These are phyloP conservation scores for Iguana delicatissima DNA, from an alignment of 2,797 vertebrate genomes.

Conservation along the genomic window DNA sequence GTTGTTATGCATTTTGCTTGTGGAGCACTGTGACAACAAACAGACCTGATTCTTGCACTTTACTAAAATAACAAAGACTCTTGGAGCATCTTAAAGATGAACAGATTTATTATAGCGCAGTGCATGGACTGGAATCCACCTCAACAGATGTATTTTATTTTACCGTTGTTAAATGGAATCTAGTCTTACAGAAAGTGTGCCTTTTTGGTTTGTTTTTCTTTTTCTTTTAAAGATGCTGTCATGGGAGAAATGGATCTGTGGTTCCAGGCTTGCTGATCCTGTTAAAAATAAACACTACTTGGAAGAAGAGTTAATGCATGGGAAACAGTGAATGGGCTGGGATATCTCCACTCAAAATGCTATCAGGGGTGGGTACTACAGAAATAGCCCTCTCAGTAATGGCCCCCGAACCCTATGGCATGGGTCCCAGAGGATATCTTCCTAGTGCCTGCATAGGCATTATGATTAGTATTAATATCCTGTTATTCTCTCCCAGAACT, in stretches of 20 bases:
- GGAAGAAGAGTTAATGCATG: background rate
- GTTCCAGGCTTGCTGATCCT: slow-evolving; percentile 21
- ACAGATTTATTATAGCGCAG: background rate
- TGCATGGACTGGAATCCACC: no score
- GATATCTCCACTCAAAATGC: background rate
- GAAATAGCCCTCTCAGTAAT: background rate
- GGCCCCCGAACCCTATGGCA: background rate
- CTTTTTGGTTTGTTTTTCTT: no score
- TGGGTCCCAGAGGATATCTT: background rate
- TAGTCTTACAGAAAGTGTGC: background rate
- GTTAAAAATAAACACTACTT: background rate
- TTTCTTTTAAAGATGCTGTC: slow-evolving; percentile 31
- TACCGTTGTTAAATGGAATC: slow-evolving; percentile 22
- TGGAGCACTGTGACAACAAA: slow-evolving; percentile 54
- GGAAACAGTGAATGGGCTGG: background rate
- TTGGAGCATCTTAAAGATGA: background rate
- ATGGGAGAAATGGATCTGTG: slow-evolving; percentile 27
- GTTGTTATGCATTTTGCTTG: slow-evolving; percentile 62
- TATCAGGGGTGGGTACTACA: background rate
- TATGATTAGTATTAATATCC: no score
- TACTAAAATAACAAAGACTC: background rate
- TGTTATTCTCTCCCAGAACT: no score
- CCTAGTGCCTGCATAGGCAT: background rate
- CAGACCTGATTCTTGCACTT: slow-evolving; percentile 49
- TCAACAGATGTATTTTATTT: slow-evolving; percentile 21